These are phyloP conservation scores for Monoplex corrugatus DNA, from an alignment of 2,888 invertebrate species.

Conservation along the genomic window DNA sequence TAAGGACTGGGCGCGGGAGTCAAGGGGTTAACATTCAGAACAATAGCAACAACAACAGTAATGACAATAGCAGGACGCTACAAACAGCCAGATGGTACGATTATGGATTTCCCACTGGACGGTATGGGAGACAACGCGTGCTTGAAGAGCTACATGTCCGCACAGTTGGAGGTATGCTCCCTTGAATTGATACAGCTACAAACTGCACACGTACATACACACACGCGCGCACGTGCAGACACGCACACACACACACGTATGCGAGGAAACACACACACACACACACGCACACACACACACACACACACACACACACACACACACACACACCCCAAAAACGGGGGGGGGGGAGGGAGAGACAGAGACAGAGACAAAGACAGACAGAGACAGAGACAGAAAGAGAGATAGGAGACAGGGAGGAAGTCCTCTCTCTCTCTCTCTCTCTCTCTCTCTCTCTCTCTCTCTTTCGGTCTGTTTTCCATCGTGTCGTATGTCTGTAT, in stretches of 20 bases:
- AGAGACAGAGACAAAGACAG: not conserved
- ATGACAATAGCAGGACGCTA: too few relatives aligned
- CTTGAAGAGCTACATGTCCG: too few relatives aligned
- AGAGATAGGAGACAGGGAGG: not conserved
- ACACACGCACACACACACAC: not conserved
- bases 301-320: not conserved
- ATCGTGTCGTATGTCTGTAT: not conserved
- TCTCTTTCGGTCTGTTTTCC: not conserved
- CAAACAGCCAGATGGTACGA: too few relatives aligned
- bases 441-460: not conserved
- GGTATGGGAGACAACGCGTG: not conserved
- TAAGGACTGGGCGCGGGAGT: too few relatives aligned
- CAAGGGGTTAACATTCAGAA: too few relatives aligned
- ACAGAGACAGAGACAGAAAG: not conserved
- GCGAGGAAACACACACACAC: not conserved
- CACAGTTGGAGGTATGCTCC: too few relatives aligned
- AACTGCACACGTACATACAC: too few relatives aligned
- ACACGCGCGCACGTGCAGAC: too few relatives aligned
- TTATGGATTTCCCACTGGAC: too few relatives aligned
- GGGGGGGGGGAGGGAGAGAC: too few relatives aligned
- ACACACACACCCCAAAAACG: not conserved
- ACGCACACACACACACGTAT: not conserved
- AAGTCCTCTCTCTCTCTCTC: not conserved
- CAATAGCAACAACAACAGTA: too few relatives aligned
- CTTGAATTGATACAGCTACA: too few relatives aligned